Conservation (phyloP, 1,140 invertebrate genomes). For the Diorhabda carinulata region DNA sequence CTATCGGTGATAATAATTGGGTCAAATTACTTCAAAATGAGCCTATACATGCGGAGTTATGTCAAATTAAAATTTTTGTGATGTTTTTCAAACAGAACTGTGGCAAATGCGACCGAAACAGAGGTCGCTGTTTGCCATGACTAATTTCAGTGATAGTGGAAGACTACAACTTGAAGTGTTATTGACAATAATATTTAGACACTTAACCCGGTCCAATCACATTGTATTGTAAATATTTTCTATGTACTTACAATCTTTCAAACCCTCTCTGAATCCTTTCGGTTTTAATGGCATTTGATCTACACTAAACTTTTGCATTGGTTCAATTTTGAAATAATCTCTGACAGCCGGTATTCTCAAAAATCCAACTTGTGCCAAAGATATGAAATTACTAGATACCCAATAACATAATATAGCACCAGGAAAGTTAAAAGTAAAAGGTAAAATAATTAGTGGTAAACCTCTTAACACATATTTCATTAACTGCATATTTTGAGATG, state of each 20-base stretch:
- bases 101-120: too few relatives aligned
- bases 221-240: background rate
- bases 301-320: conserved; percentile 55
- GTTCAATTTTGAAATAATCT: conserved; percentile 75
- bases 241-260: conserved; percentile 74
- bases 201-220: background rate
- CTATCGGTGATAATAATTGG: too few relatives aligned
- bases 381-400: conserved; percentile 84
- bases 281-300: conserved; percentile 60
- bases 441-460: conserved; percentile 77
- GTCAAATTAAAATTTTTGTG: too few relatives aligned
- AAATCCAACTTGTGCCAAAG: conserved; percentile 75
- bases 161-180: too few relatives aligned
- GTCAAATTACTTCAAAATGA: too few relatives aligned
- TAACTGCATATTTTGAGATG: conserved; percentile 59
- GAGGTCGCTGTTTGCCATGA: too few relatives aligned
- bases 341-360: conserved; percentile 73
- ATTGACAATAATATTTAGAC: too few relatives aligned
- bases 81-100: too few relatives aligned
- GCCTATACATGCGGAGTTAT: too few relatives aligned
- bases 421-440: conserved; percentile 86
- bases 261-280: conserved; percentile 71
- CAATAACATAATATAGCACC: conserved; percentile 87
- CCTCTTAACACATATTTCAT: conserved; percentile 72
- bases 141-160: too few relatives aligned